Base-by-base conservation (phyloP, 2,888 invertebrate genomes). In the Stenolophus ochropezus region DNA sequence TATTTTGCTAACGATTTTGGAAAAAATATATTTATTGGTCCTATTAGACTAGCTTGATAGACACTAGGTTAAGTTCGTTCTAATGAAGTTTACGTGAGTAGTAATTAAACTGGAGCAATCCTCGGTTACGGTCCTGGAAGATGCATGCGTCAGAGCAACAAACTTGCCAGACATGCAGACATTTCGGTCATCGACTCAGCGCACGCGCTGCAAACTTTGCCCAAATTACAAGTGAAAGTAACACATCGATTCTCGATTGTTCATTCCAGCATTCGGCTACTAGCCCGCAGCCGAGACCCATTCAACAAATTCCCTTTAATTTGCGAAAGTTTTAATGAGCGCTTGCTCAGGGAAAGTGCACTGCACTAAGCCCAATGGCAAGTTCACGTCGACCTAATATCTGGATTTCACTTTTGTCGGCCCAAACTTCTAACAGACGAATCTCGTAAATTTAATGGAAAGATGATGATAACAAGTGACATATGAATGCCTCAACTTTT, bases 281-380 rank as follows among this genome's bases (percentile, higher is more conserved):
- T 42, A 42, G 33, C 33, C 33, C 33, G 8, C 33, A 42, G 61
- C 23, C 33, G 16, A 0, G 18, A 3, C 18, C 11, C 65, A 27
- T 69, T 69, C 61, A 69, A 73, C 73, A 73, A 75, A 75, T 53
- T 75, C 75, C 75, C 75, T 75, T 75, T 75, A 75, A 75, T 75
- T 75, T 75, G 75, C 75, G 75, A 75, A 75, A 75, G 53, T 73
- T 49, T 49, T 73, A 49, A 73, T 73, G 65, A 69, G 25, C n/a
- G 14, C 18, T 18, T 33, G 65, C 33, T 33, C 33, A 33, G 65
- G 65, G 65, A 69, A 69, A 69, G 65, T 69, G 65, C 33, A 25
- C 18, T 18, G 18, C 18, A 69, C 65, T 69, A 33, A 25, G 23
- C 33, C 33, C 11, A 25, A 61, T 16, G 14, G 11, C 8, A 58